Evolutionary conservation across 2,113 vertebrate species (phyloP).

Genomic region (Microtus pennsylvanicus): DNA sequence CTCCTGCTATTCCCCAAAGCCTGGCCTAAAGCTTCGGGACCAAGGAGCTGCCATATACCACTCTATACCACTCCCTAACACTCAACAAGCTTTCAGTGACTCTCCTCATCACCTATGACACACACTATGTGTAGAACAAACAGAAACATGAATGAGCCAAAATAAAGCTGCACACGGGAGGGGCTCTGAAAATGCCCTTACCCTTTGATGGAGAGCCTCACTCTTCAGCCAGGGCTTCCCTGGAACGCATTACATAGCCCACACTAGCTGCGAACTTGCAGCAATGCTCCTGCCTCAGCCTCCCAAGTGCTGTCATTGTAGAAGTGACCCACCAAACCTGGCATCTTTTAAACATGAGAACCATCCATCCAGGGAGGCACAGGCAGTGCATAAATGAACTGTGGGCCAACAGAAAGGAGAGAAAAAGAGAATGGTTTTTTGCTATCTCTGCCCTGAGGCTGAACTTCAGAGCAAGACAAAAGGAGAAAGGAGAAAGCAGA

Average conservation of each 20-base stretch:
- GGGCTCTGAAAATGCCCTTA: rapidly evolving
- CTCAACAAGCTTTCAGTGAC: background rate
- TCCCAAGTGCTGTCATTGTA: background rate
- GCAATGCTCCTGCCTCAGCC: background rate
- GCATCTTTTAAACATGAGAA: background rate
- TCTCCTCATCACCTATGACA: background rate
- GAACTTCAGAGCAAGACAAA: slow-evolving; percentile 13
- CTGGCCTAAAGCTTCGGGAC: background rate
- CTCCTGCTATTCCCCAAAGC: background rate
- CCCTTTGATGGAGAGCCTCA: background rate
- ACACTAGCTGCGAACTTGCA: background rate
- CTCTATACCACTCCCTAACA: rapidly evolving
- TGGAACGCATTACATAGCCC: background rate
- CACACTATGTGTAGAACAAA: background rate
- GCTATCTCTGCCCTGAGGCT: background rate
- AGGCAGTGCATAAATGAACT: background rate
- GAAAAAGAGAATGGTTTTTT: background rate
- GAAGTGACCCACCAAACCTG: background rate
- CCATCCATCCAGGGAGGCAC: background rate
- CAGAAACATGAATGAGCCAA: background rate
- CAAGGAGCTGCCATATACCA: rapidly evolving
- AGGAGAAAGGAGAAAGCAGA: background rate
- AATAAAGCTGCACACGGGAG: rapidly evolving
- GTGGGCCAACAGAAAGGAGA: background rate
- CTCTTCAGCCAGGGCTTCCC: background rate